A percentile compares a stretch with the other conserved stretches of the same genome.
Evolutionary conservation across 1,140 invertebrate species (phyloP).

Genomic region (Megalopta genalis): DNA sequence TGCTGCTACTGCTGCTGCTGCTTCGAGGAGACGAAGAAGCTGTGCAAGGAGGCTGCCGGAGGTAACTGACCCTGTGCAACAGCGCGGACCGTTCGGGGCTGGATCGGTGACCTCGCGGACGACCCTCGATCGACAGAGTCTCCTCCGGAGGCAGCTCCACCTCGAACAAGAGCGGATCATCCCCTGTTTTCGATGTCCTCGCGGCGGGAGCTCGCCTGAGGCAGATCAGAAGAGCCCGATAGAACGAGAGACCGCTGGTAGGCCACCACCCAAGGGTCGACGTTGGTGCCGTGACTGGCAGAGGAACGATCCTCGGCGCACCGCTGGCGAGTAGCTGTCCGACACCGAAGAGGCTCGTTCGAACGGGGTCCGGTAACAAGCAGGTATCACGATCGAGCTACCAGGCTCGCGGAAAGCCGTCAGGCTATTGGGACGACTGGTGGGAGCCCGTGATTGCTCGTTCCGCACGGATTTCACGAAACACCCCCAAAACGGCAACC

Average conservation of each 20-base stretch:
- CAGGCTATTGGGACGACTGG: constrained; percentile 73
- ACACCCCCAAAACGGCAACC: constrained; percentile 80
- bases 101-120: constrained; percentile 26
- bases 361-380: constrained; percentile 38
- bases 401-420: constrained; percentile 70
- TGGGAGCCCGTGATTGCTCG: constrained; percentile 75
- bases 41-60: constrained; percentile 40
- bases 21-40: no score
- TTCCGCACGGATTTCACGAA: constrained; percentile 77
- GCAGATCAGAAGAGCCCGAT: no score
- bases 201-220: not conserved
- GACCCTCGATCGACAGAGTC: not conserved
- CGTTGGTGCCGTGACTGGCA: not conserved
- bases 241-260: no score
- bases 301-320: no score
- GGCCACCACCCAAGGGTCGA: no score
- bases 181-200: not conserved
- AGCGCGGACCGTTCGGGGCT: constrained; percentile 51
- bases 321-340: not conserved
- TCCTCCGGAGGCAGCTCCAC: not conserved
- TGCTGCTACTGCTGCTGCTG: no score
- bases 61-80: constrained; percentile 78
- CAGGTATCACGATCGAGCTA: constrained; percentile 74
- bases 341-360: not conserved
- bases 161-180: not conserved